These are phyloP conservation scores for Anser brachyrhynchus DNA, from an alignment of 2,113 vertebrate species.

Conservation along the genomic window DNA sequence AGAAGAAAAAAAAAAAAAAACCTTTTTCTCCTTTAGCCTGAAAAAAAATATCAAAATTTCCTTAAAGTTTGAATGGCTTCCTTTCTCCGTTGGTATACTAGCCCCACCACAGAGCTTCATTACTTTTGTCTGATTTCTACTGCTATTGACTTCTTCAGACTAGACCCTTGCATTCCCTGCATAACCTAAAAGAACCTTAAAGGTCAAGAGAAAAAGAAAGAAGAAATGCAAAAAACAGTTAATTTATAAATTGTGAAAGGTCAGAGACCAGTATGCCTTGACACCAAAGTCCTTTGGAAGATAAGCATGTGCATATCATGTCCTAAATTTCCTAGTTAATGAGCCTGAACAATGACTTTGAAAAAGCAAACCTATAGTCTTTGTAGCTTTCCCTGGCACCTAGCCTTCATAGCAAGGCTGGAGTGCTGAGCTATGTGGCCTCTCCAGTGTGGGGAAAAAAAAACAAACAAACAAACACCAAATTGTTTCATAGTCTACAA, in stretches of 20 bases:
- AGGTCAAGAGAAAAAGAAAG: neutral
- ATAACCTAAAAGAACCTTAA: neutral
- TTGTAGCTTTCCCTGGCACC: neutral
- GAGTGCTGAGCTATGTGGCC: neutral
- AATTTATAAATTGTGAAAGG: slow-evolving; percentile 3
- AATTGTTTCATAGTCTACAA: neutral
- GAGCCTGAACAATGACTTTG: neutral
- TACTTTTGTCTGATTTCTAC: neutral
- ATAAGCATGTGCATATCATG: neutral
- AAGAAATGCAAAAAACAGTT: neutral
- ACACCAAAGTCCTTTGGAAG: neutral
- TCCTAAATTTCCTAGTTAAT: neutral
- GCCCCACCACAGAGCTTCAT: neutral
- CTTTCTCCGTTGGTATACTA: neutral
- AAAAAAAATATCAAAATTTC: neutral
- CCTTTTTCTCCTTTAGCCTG: neutral
- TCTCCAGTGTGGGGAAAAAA: neutral
- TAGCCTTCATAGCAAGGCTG: neutral
- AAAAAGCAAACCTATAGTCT: neutral
- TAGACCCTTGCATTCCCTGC: neutral
- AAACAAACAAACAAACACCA: neutral
- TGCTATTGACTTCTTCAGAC: neutral
- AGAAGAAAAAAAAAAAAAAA: neutral
- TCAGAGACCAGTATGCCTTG: neutral
- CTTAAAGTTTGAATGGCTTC: neutral